These are phyloP conservation scores for Dasypus novemcinctus DNA, from an alignment of 2,113 vertebrate species.

Conservation along the genomic window DNA sequence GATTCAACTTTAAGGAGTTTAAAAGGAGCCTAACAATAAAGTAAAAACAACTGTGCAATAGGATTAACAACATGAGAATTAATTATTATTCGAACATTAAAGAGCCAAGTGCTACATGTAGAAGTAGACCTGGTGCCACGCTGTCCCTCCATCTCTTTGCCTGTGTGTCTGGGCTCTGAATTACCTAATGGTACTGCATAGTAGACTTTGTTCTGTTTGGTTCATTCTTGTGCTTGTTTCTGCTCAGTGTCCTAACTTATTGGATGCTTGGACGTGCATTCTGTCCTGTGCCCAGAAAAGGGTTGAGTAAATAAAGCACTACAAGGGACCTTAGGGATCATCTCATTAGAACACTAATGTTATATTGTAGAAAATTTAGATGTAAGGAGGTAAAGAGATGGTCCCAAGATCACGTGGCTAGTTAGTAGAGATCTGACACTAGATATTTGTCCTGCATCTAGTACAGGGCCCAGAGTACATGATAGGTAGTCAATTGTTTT, in stretches of 20 bases:
- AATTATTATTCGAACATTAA: conserved; percentile 49
- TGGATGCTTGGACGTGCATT: not conserved
- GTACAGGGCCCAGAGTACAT: not conserved
- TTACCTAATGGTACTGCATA: not conserved
- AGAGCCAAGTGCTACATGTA: accelerated
- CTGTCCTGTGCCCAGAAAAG: not conserved
- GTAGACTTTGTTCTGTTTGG: not conserved
- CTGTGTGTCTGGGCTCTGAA: not conserved
- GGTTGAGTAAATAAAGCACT: not conserved
- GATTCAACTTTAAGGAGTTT: conserved; percentile 19
- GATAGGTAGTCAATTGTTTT: not conserved
- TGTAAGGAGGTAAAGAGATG: not conserved
- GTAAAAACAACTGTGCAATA: not conserved
- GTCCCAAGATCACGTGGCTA: not conserved
- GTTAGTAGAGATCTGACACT: not conserved
- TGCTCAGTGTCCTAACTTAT: not conserved
- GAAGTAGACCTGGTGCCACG: not conserved
- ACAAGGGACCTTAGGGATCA: not conserved
- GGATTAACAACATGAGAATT: conserved; percentile 64
- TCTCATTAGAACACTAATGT: not conserved
- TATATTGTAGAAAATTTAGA: not conserved
- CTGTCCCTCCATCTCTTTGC: not conserved
- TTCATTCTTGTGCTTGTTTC: conserved; percentile 6
- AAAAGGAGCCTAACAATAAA: conserved; percentile 61
- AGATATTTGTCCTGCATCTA: not conserved